Percentiles rank a stretch among this genome's conserved stretches.
Evolutionary conservation across 2,797 vertebrate genomes (phyloP).

Genomic region (Galago senegalensis): DNA sequence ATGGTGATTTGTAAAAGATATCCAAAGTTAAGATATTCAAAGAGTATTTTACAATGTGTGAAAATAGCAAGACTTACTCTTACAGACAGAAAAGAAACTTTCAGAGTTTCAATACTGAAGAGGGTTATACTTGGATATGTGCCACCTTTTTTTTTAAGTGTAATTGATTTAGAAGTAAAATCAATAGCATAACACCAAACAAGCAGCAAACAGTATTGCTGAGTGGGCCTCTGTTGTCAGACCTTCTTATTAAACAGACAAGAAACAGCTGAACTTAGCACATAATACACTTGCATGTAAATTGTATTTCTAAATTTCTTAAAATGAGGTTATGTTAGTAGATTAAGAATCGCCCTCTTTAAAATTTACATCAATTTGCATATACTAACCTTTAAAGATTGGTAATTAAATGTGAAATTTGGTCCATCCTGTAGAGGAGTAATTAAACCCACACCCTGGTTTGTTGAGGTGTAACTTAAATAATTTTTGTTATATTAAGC

Average conservation of each 20-base stretch:
- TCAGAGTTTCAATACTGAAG: background rate
- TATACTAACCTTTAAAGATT: constrained; percentile 54
- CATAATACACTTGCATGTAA: constrained; percentile 62
- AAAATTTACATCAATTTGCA: constrained; percentile 62
- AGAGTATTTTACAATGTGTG: background rate
- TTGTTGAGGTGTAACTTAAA: background rate
- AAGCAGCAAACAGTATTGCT: constrained; percentile 61
- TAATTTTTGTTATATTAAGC: constrained; percentile 41
- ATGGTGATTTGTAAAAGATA: background rate
- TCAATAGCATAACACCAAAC: constrained; percentile 59
- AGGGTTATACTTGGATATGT: background rate
- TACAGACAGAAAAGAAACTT: background rate
- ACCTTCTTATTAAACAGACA: constrained; percentile 59
- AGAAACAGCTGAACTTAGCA: constrained; percentile 75
- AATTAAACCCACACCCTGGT: background rate
- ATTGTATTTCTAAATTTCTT: constrained; percentile 62
- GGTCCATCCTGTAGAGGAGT: background rate
- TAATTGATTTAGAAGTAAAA: constrained; percentile 77
- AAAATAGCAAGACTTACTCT: background rate
- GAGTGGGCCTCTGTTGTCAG: constrained; percentile 55
- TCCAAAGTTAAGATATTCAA: background rate
- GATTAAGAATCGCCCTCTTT: constrained; percentile 52
- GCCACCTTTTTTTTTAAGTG: constrained; percentile 6
- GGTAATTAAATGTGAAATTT: constrained; percentile 48
- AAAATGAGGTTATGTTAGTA: constrained; percentile 61